Percentiles rank a stretch among this genome's conserved stretches.
Evolutionary conservation across 2,888 invertebrate species (phyloP).

Genomic region (Leucophenga montana): DNA sequence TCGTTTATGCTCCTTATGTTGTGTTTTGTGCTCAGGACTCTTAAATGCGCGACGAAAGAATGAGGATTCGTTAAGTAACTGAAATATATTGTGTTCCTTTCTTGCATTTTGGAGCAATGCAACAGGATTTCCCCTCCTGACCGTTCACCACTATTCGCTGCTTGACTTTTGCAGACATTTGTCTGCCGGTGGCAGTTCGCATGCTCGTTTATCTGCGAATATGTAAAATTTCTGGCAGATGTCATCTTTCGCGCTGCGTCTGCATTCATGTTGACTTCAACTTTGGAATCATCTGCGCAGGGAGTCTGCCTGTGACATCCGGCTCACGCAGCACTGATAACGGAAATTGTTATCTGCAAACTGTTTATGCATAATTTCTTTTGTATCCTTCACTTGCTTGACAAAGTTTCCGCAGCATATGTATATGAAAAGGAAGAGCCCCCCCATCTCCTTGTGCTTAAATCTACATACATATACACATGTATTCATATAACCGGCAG

Average conservation of each 20-base stretch:
- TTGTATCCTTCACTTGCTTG: neutral
- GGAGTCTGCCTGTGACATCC: neutral
- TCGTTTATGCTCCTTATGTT: neutral
- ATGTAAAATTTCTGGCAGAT: neutral
- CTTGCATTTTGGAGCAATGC: neutral
- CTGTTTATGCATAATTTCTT: neutral
- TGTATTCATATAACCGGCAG: no score
- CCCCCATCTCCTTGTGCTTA: no score
- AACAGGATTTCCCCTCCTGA: neutral
- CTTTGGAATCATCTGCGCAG: no score
- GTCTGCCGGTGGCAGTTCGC: neutral
- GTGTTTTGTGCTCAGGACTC: neutral
- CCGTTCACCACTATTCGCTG: no score
- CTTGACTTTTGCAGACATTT: neutral
- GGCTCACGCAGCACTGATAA: neutral
- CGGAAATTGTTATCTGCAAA: constrained; percentile 3
- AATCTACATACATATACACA: no score
- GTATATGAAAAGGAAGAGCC: no score
- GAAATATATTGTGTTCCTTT: neutral
- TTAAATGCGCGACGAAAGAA: neutral
- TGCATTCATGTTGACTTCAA: neutral
- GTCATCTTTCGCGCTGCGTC: neutral
- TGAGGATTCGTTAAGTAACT: neutral
- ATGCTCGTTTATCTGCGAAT: neutral
- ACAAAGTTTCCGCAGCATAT: no score